Percentiles rank a stretch among this genome's conserved stretches.
Conservation (phyloP, 2,888 invertebrate genomes). For the Holacanthella duospinosa region DNA sequence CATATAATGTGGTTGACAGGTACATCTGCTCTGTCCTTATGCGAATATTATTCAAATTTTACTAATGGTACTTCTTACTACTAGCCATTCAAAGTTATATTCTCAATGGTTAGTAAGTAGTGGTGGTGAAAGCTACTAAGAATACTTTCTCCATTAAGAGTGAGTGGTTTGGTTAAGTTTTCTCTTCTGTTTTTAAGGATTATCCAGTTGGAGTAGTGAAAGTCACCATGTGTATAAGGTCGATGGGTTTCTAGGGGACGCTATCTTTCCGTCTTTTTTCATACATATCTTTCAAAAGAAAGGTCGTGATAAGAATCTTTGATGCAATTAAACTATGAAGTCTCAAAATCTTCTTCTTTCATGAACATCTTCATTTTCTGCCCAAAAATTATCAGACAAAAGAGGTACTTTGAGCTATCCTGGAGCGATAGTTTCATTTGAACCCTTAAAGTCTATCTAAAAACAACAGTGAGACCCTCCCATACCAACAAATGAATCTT, state of each 20-base stretch:
- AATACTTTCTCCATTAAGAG: no score
- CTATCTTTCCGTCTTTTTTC: no score
- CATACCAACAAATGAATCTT: neutral
- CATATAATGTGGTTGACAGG: neutral
- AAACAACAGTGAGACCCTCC: slow-evolving; percentile 4
- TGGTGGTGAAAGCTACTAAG: no score
- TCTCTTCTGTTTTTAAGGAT: no score
- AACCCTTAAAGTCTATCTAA: slow-evolving; percentile 7
- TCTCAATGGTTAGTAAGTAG: no score
- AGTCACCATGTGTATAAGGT: no score
- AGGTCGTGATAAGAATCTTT: slow-evolving; percentile 1
- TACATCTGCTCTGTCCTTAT: neutral
- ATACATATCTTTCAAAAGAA: neutral
- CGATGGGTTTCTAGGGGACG: no score
- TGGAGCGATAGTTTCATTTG: slow-evolving; percentile 13
- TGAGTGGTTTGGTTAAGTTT: no score
- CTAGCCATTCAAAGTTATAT: no score
- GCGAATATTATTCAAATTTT: neutral
- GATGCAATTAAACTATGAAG: slow-evolving; percentile 4
- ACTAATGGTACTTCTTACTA: neutral
- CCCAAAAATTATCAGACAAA: no score
- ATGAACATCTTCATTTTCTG: no score
- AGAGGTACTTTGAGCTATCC: slow-evolving; percentile 4
- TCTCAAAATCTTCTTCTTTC: slow-evolving; percentile 7
- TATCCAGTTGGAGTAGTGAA: no score